A percentile compares a stretch with the other conserved stretches of the same genome.
These are phyloP conservation scores for Crotalus horridus DNA, from an alignment of 2,113 vertebrate genomes.

Conservation along the genomic window DNA sequence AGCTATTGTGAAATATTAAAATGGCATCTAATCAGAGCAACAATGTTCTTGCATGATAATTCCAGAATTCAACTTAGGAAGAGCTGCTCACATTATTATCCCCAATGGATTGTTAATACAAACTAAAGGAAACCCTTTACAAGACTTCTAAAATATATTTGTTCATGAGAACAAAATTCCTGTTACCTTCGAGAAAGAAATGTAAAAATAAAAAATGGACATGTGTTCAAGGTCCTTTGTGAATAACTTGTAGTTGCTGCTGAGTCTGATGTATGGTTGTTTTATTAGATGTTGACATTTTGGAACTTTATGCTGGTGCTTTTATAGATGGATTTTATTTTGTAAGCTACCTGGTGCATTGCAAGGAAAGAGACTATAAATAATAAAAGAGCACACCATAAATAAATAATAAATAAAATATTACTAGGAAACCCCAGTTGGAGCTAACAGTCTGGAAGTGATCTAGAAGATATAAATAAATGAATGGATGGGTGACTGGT, in stretches of 20 bases:
- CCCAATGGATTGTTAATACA: not conserved
- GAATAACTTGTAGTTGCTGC: not conserved
- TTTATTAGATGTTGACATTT: not conserved
- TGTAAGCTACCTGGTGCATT: not conserved
- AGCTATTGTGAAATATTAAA: not conserved
- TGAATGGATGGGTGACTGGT: not conserved
- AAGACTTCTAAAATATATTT: not conserved
- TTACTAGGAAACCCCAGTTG: not conserved
- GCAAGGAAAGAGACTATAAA: not conserved
- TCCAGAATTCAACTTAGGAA: not conserved
- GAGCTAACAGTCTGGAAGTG: not conserved
- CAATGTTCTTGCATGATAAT: not conserved
- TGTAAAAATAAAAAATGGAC: not conserved
- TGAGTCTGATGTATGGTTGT: constrained; percentile 1
- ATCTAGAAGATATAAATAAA: not conserved
- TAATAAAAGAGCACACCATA: not conserved
- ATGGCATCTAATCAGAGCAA: not conserved
- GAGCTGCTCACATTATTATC: not conserved
- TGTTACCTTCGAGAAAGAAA: not conserved
- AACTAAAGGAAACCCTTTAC: not conserved
- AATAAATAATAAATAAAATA: not conserved
- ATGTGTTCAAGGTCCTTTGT: not conserved
- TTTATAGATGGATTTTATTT: constrained; percentile 8
- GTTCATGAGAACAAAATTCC: not conserved
- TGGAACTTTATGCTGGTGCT: not conserved